Evolutionary conservation across 2,113 vertebrate genomes (phyloP).

Genomic region (Girardinichthys multiradiatus): DNA sequence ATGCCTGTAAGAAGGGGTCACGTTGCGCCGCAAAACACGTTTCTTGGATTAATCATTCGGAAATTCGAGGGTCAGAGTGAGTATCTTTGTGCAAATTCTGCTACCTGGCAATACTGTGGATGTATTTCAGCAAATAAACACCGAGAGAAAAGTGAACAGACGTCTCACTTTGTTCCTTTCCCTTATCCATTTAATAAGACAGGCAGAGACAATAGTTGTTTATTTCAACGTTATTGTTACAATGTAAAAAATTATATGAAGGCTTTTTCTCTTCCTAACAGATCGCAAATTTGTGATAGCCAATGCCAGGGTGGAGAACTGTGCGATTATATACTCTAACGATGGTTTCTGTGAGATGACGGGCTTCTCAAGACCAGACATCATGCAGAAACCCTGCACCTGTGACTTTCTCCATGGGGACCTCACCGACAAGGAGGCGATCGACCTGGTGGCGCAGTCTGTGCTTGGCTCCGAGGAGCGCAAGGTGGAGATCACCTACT

Average conservation of each 20-base stretch:
- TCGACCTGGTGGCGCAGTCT: constrained; percentile 92
- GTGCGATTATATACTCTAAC: constrained; percentile 99
- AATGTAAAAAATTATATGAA: too few relatives aligned
- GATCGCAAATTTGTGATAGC: constrained; percentile 99
- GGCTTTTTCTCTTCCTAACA: constrained; percentile 72
- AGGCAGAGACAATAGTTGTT: background rate
- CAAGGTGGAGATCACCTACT: constrained; percentile 97
- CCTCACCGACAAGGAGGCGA: constrained; percentile 89
- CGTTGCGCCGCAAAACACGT: constrained; percentile 99
- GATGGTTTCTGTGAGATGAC: constrained; percentile 99
- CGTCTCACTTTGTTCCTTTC: background rate
- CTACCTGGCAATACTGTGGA: background rate
- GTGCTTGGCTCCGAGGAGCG: constrained; percentile 94
- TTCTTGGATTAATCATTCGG: constrained; percentile 97
- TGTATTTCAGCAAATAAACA: background rate
- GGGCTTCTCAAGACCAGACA: constrained; percentile 95
- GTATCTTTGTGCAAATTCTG: constrained; percentile 72
- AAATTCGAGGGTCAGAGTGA: constrained; percentile 99
- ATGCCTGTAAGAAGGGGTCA: constrained; percentile 99
- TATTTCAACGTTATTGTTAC: background rate
- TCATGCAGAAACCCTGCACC: constrained; percentile 98
- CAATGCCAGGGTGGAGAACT: constrained; percentile 97
- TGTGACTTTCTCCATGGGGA: constrained; percentile 98
- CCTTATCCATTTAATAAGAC: background rate
- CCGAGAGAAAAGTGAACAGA: background rate